These are phyloP conservation scores for Apostichopus leukothele DNA, from an alignment of 53 echinoderm and acorn worm genomes.

Conservation along the genomic window DNA sequence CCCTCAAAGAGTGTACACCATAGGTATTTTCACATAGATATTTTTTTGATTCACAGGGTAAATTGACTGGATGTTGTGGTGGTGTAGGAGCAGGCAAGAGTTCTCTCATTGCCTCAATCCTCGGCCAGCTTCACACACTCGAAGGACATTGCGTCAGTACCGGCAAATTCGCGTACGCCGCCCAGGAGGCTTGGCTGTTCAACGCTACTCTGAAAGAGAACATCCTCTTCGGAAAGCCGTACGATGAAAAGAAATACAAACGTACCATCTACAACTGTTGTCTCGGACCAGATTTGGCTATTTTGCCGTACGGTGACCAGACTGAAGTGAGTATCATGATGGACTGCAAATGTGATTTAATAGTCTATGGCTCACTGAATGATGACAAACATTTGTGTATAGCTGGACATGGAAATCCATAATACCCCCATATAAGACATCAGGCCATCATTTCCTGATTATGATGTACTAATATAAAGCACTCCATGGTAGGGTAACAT, in stretches of 20 bases:
- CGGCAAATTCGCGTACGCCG: constrained; percentile 90
- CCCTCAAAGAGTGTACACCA: too few species aligned
- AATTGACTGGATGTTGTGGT: constrained; percentile 84
- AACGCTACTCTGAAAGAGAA: constrained; percentile 92
- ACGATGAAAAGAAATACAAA: constrained; percentile 74
- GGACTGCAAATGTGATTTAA: neutral
- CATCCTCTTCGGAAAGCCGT: constrained; percentile 83
- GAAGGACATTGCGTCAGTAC: constrained; percentile 68
- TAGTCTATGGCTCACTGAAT: too few species aligned
- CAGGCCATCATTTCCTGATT: too few species aligned
- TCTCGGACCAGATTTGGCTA: constrained; percentile 80
- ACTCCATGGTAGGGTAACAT: too few species aligned
- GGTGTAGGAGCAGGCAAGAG: constrained; percentile 88
- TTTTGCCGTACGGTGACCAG: constrained; percentile 84
- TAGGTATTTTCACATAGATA: neutral
- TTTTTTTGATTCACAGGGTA: constrained; percentile 60
- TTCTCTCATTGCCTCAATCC: constrained; percentile 82
- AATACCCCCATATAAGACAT: too few species aligned
- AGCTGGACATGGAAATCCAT: too few species aligned
- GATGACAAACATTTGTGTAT: too few species aligned
- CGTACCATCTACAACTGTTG: constrained; percentile 67
- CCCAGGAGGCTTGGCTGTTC: constrained; percentile 96
- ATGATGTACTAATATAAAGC: too few species aligned
- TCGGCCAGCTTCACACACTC: constrained; percentile 86
- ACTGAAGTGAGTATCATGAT: constrained; percentile 72